Percentiles rank a stretch among this genome's conserved stretches.
Conservation (phyloP, 2,888 invertebrate genomes). For the Lamellibrachia columna region DNA sequence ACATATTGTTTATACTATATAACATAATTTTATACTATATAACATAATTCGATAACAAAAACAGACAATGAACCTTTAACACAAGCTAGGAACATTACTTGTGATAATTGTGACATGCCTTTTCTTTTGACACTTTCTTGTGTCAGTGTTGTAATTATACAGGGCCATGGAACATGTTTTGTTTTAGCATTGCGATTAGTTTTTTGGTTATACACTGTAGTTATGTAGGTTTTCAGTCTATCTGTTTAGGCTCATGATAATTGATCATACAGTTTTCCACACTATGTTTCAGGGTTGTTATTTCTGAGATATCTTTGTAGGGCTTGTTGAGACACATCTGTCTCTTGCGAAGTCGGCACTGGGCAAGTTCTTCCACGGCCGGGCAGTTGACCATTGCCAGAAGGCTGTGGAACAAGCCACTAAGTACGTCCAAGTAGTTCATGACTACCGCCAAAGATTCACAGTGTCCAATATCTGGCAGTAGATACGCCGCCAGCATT, state of each 20-base stretch:
- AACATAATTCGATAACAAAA: no score
- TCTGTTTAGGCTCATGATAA: background rate
- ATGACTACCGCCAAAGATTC: constrained; percentile 37
- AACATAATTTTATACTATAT: no score
- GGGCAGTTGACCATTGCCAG: constrained; percentile 79
- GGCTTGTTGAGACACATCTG: constrained; percentile 83
- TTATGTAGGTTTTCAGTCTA: background rate
- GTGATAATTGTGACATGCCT: no score
- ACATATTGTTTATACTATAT: no score
- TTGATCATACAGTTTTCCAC: background rate
- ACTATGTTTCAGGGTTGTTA: background rate
- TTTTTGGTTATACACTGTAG: background rate
- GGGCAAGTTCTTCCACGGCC: constrained; percentile 76
- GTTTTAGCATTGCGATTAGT: no score
- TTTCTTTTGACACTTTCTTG: no score
- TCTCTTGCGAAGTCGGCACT: constrained; percentile 76
- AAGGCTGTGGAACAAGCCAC: constrained; percentile 71
- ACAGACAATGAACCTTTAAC: no score
- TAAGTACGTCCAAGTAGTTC: constrained; percentile 46
- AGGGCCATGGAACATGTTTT: no score
- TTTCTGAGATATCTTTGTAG: constrained; percentile 43
- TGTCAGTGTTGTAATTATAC: no score
- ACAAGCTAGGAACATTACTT: no score
- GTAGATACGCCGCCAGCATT: no score
- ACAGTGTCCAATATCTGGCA: background rate